Percentiles rank a stretch among this genome's conserved stretches.
Conservation (phyloP, 2,797 vertebrate genomes). For the Cercopithecus mitis region DNA sequence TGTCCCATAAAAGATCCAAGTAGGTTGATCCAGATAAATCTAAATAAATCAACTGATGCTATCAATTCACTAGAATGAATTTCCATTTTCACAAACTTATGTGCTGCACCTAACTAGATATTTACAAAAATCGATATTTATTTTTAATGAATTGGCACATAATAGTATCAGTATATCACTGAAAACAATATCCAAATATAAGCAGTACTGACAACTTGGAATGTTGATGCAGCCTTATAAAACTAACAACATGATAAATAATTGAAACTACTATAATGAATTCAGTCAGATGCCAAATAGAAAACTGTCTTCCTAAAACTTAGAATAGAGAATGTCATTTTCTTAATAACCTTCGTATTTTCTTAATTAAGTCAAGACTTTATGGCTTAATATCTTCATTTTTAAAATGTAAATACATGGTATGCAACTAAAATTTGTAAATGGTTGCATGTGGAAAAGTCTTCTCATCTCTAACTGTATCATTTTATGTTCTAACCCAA, state of each 20-base stretch:
- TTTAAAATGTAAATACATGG: neutral
- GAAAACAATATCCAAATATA: neutral
- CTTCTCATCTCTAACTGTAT: neutral
- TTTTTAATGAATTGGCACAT: conserved; percentile 45
- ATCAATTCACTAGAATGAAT: neutral
- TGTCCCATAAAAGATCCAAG: neutral
- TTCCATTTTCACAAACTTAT: neutral
- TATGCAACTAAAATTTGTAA: neutral
- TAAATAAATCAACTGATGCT: conserved; percentile 23
- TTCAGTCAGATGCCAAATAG: neutral
- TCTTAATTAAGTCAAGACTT: neutral
- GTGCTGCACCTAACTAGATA: neutral
- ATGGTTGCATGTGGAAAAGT: neutral
- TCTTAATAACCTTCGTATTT: neutral
- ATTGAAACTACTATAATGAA: neutral
- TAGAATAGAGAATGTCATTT: neutral
- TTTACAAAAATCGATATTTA: conserved; percentile 50
- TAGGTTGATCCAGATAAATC: conserved; percentile 24
- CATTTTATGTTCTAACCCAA: neutral
- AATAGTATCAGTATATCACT: conserved; percentile 35
- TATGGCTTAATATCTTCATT: neutral
- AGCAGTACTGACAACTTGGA: neutral
- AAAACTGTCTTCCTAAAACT: neutral
- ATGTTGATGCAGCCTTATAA: neutral
- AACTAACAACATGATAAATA: neutral